Evolutionary conservation across 2,888 invertebrate genomes (phyloP), one percentile per base, ranked within the genome.

Genomic region (Pachydiplax longipennis): DNA sequence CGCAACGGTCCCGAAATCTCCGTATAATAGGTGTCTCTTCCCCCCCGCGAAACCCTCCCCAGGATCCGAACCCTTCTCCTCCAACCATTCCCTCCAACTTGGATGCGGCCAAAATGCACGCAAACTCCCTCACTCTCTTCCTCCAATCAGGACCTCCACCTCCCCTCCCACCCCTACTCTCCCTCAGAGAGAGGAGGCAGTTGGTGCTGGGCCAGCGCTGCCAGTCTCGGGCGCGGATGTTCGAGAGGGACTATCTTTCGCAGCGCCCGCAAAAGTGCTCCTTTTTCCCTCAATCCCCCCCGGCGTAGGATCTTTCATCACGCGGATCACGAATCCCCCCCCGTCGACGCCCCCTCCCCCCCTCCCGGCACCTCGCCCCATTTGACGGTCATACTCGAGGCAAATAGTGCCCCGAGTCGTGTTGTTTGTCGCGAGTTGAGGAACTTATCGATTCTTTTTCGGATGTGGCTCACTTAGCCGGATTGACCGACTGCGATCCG

Each of bases 31-130:
- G 73, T 73, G 73, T 73, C 73, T 73, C 25, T 31, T 25, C 31
- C 73, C 25, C 31, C 8, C 73, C 8, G 1, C 44, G 44, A 13
- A 53, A 53, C 53, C 53, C 53, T 53, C 18, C 53, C 53, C 53
- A 53, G 53, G 53, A 53, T 53, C 18, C 18, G 53, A 53, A 25
- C 73, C 73, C n/a, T 73, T 31, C 73, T 73, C 73, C 73, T 73
- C 73, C 73, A 18, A 22, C 65, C 80, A 25, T 35, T 37, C 31
- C 37, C 80, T 80, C 35, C 80, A 31, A 80, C 31, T 80, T 80
- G 80, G 40, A 81, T 81, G 31, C 81, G 81, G 81, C 81, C 37
- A 40, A 81, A 81, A 81, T 81, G 81, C 81, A 40, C 81, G 18
- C 81, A 40, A 37, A 31, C 81, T 40, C 81, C 37, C 22, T 37